These are phyloP conservation scores for Beroe forskalii DNA, from an alignment of 37 sponge, comb jelly and placozoan genomes.

Conservation along the genomic window DNA sequence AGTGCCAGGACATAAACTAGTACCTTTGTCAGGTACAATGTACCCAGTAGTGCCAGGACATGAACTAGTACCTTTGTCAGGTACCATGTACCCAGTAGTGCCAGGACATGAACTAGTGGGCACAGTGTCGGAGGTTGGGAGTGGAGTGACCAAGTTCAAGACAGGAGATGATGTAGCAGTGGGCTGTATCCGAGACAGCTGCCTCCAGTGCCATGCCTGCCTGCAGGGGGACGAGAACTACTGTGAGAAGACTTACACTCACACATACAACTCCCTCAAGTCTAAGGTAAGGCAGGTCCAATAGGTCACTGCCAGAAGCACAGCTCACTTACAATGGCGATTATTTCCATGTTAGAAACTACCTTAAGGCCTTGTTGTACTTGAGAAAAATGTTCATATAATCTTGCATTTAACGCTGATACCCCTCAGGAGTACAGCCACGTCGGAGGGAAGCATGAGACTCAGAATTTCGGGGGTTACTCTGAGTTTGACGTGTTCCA, in stretches of 20 bases:
- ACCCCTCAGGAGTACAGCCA: constrained; percentile 11
- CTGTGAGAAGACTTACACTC: background rate
- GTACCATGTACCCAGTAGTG: constrained; percentile 43
- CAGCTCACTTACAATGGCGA: too few species aligned
- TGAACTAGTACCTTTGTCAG: too few species aligned
- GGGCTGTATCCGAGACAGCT: constrained; percentile 49
- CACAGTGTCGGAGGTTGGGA: constrained; percentile 10
- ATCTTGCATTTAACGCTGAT: too few species aligned
- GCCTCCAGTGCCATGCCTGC: background rate
- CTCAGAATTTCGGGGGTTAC: constrained; percentile 27
- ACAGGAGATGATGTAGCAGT: constrained; percentile 35
- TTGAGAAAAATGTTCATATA: too few species aligned
- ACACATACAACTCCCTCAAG: constrained; percentile 30
- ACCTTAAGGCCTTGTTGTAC: too few species aligned
- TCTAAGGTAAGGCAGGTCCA: too few species aligned
- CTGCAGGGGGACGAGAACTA: constrained; percentile 18
- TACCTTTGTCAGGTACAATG: too few species aligned
- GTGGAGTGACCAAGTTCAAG: background rate
- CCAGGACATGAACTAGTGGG: constrained; percentile 55
- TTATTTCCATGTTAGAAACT: too few species aligned
- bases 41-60: too few species aligned
- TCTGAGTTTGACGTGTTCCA: constrained; percentile 33
- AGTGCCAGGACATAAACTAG: too few species aligned
- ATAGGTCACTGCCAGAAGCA: too few species aligned
- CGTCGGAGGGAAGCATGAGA: constrained; percentile 54